Base-by-base conservation (phyloP, 1,140 invertebrate species). In the Cotesia vestalis region DNA sequence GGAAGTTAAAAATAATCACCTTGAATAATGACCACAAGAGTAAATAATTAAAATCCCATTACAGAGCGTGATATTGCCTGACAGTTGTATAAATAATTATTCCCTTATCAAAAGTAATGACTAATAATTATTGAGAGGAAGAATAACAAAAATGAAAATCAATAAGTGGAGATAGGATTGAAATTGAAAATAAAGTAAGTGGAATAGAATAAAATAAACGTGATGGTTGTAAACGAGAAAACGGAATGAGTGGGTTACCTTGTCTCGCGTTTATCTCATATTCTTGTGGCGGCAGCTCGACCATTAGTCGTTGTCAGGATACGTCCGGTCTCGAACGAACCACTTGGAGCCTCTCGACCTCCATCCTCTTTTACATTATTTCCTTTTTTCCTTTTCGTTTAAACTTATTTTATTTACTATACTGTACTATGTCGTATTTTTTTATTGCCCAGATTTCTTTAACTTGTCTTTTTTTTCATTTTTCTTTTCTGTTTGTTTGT, bases 241-340 rank as follows among this genome's bases (percentile, higher is more conserved):
- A 78, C 71, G 79, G 77, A 76, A 79, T 76, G 78, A 78, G 78
- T 76, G 74, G 79, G 77, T 67, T 72, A 71, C 69, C 78, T 74
- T 57, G 71, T 77, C 71, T 69, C 63, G 71, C 68, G 74, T 74
- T 74, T 76, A 76, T 77, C 73, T 77, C 73, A 75, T 75, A 77
- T 75, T 75, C 78, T 76, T 73, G 77, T 67, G 73, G 70, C 71
- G 73, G 75, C 73, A 72, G 71, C 75, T 71, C 70, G 75, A 76
- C 77, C 81, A 82, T 83, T 83, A 83, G 79, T 83, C 79, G 81
- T 78, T 82, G 81, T 83, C 81, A 84, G 81, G 75, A 63, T 81
- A 77, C 77, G 78, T 79, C 78, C 77, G 73, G 76, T 77, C 74
- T 80, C 75, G 71, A 71, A 69, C 40, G 66, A 53, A 72, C 66